Evolutionary conservation across 2,888 invertebrate genomes (phyloP).

Genomic region (Oscheius sp.): DNA sequence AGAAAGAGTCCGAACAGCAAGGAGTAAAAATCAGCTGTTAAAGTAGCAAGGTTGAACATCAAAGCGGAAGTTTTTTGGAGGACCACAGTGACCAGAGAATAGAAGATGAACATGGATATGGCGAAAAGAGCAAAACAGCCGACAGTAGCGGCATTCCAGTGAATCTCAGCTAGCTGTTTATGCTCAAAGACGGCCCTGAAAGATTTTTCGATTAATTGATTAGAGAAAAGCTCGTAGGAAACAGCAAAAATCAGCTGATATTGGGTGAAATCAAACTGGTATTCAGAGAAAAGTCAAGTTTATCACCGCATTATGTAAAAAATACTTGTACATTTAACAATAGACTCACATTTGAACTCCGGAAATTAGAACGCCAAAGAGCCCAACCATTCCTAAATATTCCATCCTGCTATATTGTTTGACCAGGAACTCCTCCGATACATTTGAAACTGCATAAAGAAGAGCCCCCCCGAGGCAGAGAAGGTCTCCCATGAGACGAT

Average conservation of each 20-base stretch:
- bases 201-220: conserved; percentile 52
- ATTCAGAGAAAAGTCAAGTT: too few relatives aligned
- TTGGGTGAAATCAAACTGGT: too few relatives aligned
- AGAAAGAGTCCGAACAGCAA: conserved; percentile 82
- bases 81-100: conserved; percentile 81
- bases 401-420: conserved; percentile 81
- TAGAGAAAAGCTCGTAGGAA: too few relatives aligned
- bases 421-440: conserved; percentile 83
- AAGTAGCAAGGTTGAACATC: conserved; percentile 82
- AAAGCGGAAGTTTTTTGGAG: conserved; percentile 79
- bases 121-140: conserved; percentile 74
- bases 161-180: conserved; percentile 78
- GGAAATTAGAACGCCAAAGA: conserved; percentile 82
- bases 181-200: conserved; percentile 77
- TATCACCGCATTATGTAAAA: too few relatives aligned
- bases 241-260: too few relatives aligned
- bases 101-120: conserved; percentile 76
- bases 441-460: conserved; percentile 74
- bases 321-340: too few relatives aligned
- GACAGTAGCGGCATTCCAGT: conserved; percentile 74
- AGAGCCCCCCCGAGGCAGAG: conserved; percentile 81
- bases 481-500: conserved; percentile 84
- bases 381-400: conserved; percentile 83
- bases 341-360: conserved; percentile 78
- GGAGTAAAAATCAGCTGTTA: conserved; percentile 86